Percentiles rank a stretch among this genome's conserved stretches.
phyloP scores from a whole-genome alignment of 2,888 invertebrate genomes.

The Cabera pusaria region DNA sequence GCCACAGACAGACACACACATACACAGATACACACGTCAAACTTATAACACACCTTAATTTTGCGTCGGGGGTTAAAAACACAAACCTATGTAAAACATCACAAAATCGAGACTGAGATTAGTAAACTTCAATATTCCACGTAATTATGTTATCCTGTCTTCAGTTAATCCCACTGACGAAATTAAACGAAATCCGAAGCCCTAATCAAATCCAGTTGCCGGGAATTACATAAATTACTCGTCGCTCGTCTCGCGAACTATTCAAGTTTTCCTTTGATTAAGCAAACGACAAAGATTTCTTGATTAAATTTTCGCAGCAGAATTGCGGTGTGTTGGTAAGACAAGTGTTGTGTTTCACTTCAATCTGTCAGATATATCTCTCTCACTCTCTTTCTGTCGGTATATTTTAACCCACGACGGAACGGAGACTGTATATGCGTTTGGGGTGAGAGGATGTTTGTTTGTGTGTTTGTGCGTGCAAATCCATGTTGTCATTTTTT shows the following conservation, averaged over 20 bases:
- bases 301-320: conserved; percentile 63
- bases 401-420: too few species aligned
- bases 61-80: too few species aligned
- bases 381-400: too few species aligned
- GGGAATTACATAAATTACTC: conserved; percentile 37
- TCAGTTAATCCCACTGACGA: conserved; percentile 29
- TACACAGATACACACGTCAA: too few species aligned
- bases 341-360: conserved; percentile 35
- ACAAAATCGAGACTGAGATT: too few species aligned
- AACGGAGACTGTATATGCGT: too few species aligned
- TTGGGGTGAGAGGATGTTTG: too few species aligned
- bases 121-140: conserved; percentile 13
- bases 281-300: conserved; percentile 60
- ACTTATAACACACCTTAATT: too few species aligned
- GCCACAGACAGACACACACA: too few species aligned
- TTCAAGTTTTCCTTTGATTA: conserved; percentile 66
- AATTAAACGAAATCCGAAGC: conserved; percentile 42
- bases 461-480: too few species aligned
- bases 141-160: conserved; percentile 26
- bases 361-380: conserved; percentile 57
- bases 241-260: conserved; percentile 41
- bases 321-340: conserved; percentile 38
- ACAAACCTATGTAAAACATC: too few species aligned
- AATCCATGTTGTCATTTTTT: too few species aligned
- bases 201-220: conserved; percentile 47